Evolutionary conservation across 92 coral and sea anemone species (phyloP), one percentile per base, ranked within the genome.

Genomic region (Phenganax marumi): DNA sequence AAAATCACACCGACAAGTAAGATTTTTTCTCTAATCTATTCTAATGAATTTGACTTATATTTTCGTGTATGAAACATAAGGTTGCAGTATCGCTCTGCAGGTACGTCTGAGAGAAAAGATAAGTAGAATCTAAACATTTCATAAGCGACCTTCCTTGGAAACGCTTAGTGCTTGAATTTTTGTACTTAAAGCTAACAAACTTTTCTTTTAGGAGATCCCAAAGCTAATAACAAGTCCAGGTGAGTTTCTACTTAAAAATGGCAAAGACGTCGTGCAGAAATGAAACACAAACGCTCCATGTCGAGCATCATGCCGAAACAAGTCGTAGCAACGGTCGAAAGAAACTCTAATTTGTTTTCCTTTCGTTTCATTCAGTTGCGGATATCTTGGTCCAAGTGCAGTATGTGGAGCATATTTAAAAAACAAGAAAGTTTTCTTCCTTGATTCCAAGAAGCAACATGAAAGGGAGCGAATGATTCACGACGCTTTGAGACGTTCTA

Each of bases 211-310:
- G 46, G 51, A 52, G 25, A 47, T 63, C 61, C 74, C 57, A 68
- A 57, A 39, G 26, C 61, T 79, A n/a, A 48, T 46, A 58, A 26
- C 60, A 60, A 79, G 83, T 26, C 83, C 83, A 61, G 56, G 83
- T 79, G 43, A 63, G 52, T 13, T 43, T 70, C 33, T 5, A 33
- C n/a, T 33, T 33, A 33, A 33, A 33, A 33, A 33, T 33, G 43
- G 43, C 43, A 33, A 33, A 33, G 43, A 33, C 2, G 43, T 33
- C 43, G 43, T 33, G 43, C 43, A 33, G 43, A 33, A 33, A 2
- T 33, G 43, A 5, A 33, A 33, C 3, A 33, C 43, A 33, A 33
- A 33, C 43, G 5, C 43, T 33, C n/a, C n/a, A n/a, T 33, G 43
- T 33, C n/a, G 43, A 33, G 43, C 43, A 33, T 33, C 43, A 33